Percentiles rank a stretch among this genome's conserved stretches.
phyloP scores from a whole-genome alignment of 2,888 invertebrate species.

The Euproctis similis region DNA sequence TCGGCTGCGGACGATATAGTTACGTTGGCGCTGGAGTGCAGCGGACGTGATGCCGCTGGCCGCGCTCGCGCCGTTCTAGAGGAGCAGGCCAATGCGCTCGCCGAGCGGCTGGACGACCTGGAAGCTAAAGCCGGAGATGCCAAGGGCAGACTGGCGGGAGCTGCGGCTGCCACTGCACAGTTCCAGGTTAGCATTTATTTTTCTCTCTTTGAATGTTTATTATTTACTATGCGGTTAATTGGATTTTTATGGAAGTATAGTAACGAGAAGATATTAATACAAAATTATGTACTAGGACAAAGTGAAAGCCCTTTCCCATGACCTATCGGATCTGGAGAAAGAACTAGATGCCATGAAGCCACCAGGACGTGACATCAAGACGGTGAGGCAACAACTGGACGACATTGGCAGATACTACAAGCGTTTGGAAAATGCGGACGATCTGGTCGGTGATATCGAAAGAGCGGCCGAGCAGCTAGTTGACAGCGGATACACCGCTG shows the following conservation, averaged over 20 bases:
- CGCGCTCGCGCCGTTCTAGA: conserved; percentile 84
- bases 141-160: conserved; percentile 86
- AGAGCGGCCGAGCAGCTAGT: conserved; percentile 85
- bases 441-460: conserved; percentile 80
- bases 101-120: conserved; percentile 85
- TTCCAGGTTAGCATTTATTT: conserved; percentile 78
- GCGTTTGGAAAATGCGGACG: conserved; percentile 80
- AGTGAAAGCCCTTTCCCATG: conserved; percentile 85
- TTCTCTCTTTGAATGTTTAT: too few species aligned
- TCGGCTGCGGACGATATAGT: conserved; percentile 82
- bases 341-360: conserved; percentile 90
- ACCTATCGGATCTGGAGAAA: conserved; percentile 86
- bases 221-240: too few species aligned
- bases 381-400: conserved; percentile 87
- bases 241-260: too few species aligned
- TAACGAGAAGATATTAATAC: not conserved
- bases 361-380: conserved; percentile 90
- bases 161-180: conserved; percentile 89
- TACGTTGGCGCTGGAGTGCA: conserved; percentile 69
- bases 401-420: conserved; percentile 82
- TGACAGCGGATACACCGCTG: conserved; percentile 89
- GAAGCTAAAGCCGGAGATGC: conserved; percentile 86
- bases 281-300: conserved; percentile 75
- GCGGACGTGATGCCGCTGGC: conserved; percentile 84
- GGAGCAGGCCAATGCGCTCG: conserved; percentile 85